Percentiles rank a stretch among this genome's conserved stretches.
These are phyloP conservation scores for Drosophila tripunctata DNA, from an alignment of 2,888 invertebrate species.

Conservation along the genomic window DNA sequence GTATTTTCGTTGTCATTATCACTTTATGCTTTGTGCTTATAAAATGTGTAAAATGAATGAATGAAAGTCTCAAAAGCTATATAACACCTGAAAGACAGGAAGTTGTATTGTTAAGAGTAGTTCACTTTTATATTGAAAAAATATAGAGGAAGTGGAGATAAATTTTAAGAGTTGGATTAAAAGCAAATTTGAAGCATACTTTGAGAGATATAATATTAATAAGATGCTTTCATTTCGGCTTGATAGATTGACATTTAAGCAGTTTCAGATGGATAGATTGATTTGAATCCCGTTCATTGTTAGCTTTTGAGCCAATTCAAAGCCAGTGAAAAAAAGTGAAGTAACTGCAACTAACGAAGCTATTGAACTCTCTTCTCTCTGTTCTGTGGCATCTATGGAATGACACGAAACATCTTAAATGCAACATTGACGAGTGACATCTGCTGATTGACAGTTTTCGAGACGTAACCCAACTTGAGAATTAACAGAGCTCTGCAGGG, in stretches of 20 bases:
- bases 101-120: neutral
- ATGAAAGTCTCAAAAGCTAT: slow-evolving; percentile 2
- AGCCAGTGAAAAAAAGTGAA: slow-evolving; percentile 9
- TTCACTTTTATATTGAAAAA: neutral
- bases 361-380: slow-evolving; percentile 24
- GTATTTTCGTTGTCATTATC: slow-evolving; percentile 21
- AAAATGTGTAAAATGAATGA: slow-evolving; percentile 4
- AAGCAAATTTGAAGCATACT: neutral
- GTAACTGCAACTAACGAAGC: slow-evolving; percentile 39
- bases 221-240: slow-evolving; percentile 6
- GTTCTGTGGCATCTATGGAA: slow-evolving; percentile 34
- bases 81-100: slow-evolving; percentile 8
- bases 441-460: slow-evolving; percentile 59
- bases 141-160: neutral
- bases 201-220: neutral
- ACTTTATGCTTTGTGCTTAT: slow-evolving; percentile 1
- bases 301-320: slow-evolving; percentile 11
- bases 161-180: neutral
- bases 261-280: slow-evolving; percentile 2
- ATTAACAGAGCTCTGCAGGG: slow-evolving; percentile 13
- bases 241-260: neutral
- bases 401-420: slow-evolving; percentile 56
- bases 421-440: slow-evolving; percentile 64
- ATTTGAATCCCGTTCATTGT: slow-evolving; percentile 26
- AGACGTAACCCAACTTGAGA: slow-evolving; percentile 33